These are phyloP conservation scores for Fragum fragum DNA, from an alignment of 2,888 invertebrate species.

Conservation along the genomic window DNA sequence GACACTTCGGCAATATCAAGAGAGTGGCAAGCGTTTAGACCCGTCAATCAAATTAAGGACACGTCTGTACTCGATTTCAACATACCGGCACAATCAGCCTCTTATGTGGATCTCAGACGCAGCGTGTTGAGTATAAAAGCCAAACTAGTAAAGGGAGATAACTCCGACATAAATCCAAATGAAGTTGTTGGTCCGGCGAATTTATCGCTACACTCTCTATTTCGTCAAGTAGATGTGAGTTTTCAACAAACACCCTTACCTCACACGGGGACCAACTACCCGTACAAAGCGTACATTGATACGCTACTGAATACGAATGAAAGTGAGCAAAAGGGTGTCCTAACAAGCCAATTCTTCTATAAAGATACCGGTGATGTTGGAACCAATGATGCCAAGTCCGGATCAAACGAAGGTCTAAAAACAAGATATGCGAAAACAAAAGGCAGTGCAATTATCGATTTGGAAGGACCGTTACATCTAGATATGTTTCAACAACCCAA, in stretches of 20 bases:
- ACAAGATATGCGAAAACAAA: conserved; percentile 26
- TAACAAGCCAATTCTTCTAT: conserved; percentile 41
- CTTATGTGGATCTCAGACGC: conserved; percentile 55
- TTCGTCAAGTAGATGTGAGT: conserved; percentile 49
- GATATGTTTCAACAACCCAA: conserved; percentile 52
- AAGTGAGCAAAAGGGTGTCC: not conserved
- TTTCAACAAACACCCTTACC: conserved; percentile 44
- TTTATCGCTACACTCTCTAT: conserved; percentile 45
- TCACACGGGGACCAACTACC: conserved; percentile 52
- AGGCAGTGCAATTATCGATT: conserved; percentile 48
- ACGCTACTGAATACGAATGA: conserved; percentile 50
- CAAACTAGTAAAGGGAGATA: conserved; percentile 25
- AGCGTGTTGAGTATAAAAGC: conserved; percentile 43
- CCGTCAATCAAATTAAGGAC: conserved; percentile 40
- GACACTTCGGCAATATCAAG: conserved; percentile 32
- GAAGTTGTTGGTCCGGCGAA: conserved; percentile 24
- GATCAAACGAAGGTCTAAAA: conserved; percentile 44
- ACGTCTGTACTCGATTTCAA: conserved; percentile 45
- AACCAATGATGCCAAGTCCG: conserved; percentile 37
- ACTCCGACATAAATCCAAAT: not conserved
- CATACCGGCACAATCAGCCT: conserved; percentile 41
- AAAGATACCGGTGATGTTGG: conserved; percentile 51
- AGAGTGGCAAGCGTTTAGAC: conserved; percentile 50
- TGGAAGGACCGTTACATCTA: conserved; percentile 46
- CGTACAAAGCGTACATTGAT: conserved; percentile 65